These are phyloP conservation scores for Aleiodes sp. DNA, from an alignment of 1,140 invertebrate genomes.

Conservation along the genomic window DNA sequence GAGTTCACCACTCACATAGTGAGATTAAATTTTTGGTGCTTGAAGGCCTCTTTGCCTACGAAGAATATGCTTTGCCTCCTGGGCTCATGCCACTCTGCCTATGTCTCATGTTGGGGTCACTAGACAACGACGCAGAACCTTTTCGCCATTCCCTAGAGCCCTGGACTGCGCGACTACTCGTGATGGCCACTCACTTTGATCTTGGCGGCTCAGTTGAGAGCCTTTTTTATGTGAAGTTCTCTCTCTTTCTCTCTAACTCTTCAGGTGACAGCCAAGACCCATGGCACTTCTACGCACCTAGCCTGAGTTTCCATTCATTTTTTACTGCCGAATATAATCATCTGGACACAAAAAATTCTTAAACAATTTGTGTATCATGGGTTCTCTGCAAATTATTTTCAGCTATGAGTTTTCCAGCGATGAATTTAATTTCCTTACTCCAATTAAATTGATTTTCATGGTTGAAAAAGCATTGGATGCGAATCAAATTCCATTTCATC, in stretches of 20 bases:
- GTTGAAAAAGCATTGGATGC: no score
- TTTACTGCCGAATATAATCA: no score
- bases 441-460: no score
- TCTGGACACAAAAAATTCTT: no score
- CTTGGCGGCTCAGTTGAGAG: slow-evolving; percentile 46
- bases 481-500: no score
- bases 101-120: neutral
- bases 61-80: neutral
- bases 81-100: neutral
- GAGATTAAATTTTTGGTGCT: slow-evolving; percentile 14
- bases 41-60: slow-evolving; percentile 7
- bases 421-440: no score
- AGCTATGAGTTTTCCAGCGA: no score
- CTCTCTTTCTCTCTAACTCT: neutral
- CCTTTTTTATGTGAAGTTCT: slow-evolving; percentile 48
- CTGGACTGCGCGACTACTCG: slow-evolving; percentile 24
- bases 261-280: neutral
- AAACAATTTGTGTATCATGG: no score
- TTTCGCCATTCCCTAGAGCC: slow-evolving; percentile 10
- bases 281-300: neutral
- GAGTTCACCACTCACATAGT: neutral
- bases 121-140: slow-evolving; percentile 17
- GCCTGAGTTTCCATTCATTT: no score
- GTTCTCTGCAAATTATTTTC: no score
- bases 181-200: slow-evolving; percentile 48